Evolutionary conservation across 37 sponge, comb jelly and placozoan genomes (phyloP).

Genomic region (Cladorhizidae sp.): DNA sequence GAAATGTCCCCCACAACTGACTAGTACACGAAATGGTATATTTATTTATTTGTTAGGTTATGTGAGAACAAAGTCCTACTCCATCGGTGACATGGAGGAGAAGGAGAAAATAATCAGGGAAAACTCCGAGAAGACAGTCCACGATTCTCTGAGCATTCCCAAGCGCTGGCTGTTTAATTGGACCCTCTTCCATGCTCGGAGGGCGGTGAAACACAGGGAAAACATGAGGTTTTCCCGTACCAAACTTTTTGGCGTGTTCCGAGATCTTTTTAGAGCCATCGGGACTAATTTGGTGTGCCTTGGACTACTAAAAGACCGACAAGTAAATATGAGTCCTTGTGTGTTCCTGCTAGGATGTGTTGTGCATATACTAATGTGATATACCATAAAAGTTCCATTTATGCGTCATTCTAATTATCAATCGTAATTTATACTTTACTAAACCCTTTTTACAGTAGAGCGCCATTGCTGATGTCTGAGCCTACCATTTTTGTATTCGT

Average conservation of each 20-base stretch:
- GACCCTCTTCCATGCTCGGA: slow-evolving; percentile 78
- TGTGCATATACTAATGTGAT: no score
- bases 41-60: slow-evolving; percentile 47
- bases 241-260: slow-evolving; percentile 79
- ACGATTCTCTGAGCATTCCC: slow-evolving; percentile 19
- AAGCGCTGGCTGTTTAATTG: slow-evolving; percentile 75
- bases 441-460: no score
- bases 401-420: no score
- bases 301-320: slow-evolving; percentile 49
- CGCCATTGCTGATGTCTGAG: no score
- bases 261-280: slow-evolving; percentile 75
- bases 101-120: slow-evolving; percentile 61
- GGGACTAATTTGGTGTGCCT: slow-evolving; percentile 65
- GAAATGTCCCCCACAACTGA: no score
- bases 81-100: slow-evolving; percentile 73
- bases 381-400: no score
- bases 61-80: slow-evolving; percentile 71
- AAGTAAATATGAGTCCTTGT: slow-evolving; percentile 23
- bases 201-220: slow-evolving; percentile 82
- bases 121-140: slow-evolving; percentile 57
- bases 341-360: no score
- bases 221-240: slow-evolving; percentile 85
- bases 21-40: no score
- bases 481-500: no score
- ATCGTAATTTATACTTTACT: no score